These are phyloP conservation scores for Procambarus virginalis DNA, from an alignment of 1,140 invertebrate species.

Conservation along the genomic window DNA sequence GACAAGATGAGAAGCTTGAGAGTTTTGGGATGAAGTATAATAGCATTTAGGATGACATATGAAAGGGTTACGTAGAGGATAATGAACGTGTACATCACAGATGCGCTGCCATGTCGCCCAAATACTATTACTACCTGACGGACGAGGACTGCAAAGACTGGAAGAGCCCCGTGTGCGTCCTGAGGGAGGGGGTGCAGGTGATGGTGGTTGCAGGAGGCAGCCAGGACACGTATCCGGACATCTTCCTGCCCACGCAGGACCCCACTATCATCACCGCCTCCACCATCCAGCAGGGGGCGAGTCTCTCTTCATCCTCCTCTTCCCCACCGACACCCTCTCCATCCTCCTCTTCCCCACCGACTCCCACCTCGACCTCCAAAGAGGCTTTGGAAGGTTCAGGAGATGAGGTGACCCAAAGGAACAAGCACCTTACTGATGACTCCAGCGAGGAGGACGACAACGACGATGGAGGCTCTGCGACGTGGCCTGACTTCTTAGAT, in stretches of 20 bases:
- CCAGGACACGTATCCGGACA: background rate
- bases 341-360: background rate
- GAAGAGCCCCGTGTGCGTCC: constrained; percentile 8
- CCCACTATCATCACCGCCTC: too few relatives aligned
- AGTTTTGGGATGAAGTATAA: too few relatives aligned
- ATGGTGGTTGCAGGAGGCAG: constrained; percentile 3
- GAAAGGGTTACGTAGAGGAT: too few relatives aligned
- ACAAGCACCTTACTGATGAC: background rate
- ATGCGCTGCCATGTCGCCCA: constrained; percentile 12
- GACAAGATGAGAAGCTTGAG: too few relatives aligned
- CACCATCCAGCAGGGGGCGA: background rate
- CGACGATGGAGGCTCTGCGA: background rate
- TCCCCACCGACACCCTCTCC: background rate
- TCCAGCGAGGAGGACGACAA: background rate
- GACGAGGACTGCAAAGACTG: background rate
- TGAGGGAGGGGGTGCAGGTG: background rate
- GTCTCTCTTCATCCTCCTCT: too few relatives aligned
- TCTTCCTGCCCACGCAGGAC: background rate
- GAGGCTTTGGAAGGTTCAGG: background rate
- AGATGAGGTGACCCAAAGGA: background rate
- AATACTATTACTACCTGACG: constrained; percentile 23
- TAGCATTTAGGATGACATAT: too few relatives aligned
- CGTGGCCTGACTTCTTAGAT: background rate
- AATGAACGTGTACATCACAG: background rate
- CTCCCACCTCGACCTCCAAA: background rate